These are phyloP conservation scores for Hycleus phaleratus DNA, from an alignment of 1,140 invertebrate genomes.

Conservation along the genomic window DNA sequence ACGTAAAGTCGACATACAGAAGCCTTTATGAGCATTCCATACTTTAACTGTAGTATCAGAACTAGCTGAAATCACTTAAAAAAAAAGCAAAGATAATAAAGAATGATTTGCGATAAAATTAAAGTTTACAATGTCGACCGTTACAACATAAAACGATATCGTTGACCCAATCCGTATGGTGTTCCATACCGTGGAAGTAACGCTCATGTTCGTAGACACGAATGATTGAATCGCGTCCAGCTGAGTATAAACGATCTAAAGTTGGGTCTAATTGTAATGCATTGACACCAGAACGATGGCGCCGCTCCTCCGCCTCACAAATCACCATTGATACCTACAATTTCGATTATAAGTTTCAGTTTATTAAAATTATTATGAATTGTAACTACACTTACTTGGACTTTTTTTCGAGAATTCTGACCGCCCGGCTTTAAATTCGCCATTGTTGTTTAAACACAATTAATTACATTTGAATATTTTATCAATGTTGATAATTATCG, in stretches of 20 bases:
- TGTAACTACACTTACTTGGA: slow-evolving; percentile 53
- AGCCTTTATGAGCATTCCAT: slow-evolving; percentile 99
- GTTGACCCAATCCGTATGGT: slow-evolving; percentile 99
- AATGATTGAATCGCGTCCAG: slow-evolving; percentile 97
- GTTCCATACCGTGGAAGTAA: slow-evolving; percentile 92
- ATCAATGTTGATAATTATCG: no score
- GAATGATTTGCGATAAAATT: background rate
- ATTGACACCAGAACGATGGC: slow-evolving; percentile 93
- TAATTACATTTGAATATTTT: no score
- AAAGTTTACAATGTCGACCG: slow-evolving; percentile 77
- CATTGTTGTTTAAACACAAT: slow-evolving; percentile 11
- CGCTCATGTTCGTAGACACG: slow-evolving; percentile 91
- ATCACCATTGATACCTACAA: slow-evolving; percentile 95
- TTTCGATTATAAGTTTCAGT: slow-evolving; percentile 11
- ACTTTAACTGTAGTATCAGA: slow-evolving; percentile 99
- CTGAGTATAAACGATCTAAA: slow-evolving; percentile 87
- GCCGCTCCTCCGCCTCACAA: slow-evolving; percentile 88
- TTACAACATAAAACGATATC: slow-evolving; percentile 97
- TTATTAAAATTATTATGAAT: background rate
- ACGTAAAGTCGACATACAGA: slow-evolving; percentile 94
- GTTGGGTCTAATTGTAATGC: slow-evolving; percentile 87
- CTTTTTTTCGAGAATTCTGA: slow-evolving; percentile 57
- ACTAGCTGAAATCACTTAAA: slow-evolving; percentile 88
- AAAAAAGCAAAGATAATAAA: slow-evolving; percentile 42
- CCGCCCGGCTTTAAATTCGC: slow-evolving; percentile 29